Conservation (phyloP, 92 coral and sea anemone genomes). For the Bergia puertoricense region DNA sequence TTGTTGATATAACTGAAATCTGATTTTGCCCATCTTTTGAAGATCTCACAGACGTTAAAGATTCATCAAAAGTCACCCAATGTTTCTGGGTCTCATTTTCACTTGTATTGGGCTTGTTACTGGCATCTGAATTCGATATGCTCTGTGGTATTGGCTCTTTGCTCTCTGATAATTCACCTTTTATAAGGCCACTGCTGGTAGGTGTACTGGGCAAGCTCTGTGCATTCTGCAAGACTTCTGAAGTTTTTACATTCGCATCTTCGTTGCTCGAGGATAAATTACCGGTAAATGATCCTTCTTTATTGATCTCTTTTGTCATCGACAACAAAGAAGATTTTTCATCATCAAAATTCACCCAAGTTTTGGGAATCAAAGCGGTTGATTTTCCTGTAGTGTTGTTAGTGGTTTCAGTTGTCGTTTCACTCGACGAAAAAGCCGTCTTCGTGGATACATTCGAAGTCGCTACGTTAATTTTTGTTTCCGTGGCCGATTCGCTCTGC, state of each 20-base stretch:
- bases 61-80: constrained; percentile 83
- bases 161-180: not conserved
- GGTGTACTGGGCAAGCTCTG: not conserved
- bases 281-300: not conserved
- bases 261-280: not conserved
- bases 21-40: constrained; percentile 18
- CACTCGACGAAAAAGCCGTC: not conserved
- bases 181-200: not conserved
- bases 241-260: not conserved
- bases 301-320: not conserved
- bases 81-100: constrained; percentile 39
- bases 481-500: not conserved
- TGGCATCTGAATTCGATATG: not conserved
- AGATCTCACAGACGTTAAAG: constrained; percentile 25
- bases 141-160: constrained; percentile 7
- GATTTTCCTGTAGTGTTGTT: not conserved
- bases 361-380: not conserved
- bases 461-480: not conserved
- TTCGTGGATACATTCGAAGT: constrained; percentile 17
- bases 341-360: constrained; percentile 39
- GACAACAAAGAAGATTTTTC: constrained; percentile 14
- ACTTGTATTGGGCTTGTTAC: not conserved
- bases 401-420: constrained; percentile 3
- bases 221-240: not conserved
- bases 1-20: not conserved